Evolutionary conservation across 2,113 vertebrate genomes (phyloP).

Genomic region (Chaenocephalus aceratus): DNA sequence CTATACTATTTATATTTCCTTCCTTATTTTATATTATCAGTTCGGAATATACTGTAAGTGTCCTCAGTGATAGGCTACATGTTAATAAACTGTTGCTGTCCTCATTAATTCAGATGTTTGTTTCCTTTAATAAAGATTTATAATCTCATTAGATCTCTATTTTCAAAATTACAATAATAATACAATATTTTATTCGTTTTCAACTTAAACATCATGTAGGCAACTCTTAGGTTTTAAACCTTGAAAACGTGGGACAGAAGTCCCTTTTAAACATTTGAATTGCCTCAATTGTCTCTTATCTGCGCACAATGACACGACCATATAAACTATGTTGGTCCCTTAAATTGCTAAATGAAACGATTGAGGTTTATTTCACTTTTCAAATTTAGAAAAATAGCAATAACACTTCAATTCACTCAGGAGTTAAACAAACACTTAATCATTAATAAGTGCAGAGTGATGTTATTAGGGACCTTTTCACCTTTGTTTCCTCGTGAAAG

Average conservation of each 20-base stretch:
- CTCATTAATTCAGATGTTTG: constrained; percentile 12
- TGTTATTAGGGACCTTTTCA: constrained; percentile 2
- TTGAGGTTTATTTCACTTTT: constrained; percentile 20
- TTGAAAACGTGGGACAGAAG: not conserved
- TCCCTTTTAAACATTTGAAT: not conserved
- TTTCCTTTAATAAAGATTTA: not conserved
- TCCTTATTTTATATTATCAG: not conserved
- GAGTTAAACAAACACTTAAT: constrained; percentile 21
- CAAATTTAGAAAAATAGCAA: constrained; percentile 13
- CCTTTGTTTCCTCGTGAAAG: not conserved
- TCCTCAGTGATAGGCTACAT: not conserved
- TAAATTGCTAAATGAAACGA: constrained; percentile 12
- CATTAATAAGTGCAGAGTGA: constrained; percentile 1
- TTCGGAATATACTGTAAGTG: not conserved
- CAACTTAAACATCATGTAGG: not conserved
- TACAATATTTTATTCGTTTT: not conserved
- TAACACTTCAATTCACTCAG: constrained; percentile 22
- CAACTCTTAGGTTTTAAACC: not conserved
- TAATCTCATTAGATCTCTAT: not conserved
- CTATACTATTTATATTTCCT: not conserved
- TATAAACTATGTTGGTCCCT: not conserved
- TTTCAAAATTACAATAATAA: not conserved
- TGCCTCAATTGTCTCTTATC: constrained; percentile 15
- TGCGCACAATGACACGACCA: not conserved
- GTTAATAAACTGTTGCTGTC: constrained; percentile 19